Conservation (phyloP, 1,140 invertebrate genomes). For the Ladona fulva region DNA sequence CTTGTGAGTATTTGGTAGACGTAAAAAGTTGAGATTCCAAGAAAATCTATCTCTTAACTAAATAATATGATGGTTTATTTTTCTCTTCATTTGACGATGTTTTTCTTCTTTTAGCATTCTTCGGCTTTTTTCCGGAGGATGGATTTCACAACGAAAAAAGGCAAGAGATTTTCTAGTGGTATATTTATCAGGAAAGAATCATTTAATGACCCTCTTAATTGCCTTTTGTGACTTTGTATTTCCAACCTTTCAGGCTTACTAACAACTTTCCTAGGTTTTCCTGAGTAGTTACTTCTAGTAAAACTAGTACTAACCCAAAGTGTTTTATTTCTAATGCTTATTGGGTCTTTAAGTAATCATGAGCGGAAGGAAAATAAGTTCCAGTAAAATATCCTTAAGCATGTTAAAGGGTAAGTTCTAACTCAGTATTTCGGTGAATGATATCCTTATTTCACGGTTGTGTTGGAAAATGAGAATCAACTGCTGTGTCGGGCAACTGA, state of each 20-base stretch:
- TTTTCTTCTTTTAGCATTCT: too few species aligned
- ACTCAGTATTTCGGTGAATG: too few species aligned
- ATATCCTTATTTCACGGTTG: too few species aligned
- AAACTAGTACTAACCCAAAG: neutral
- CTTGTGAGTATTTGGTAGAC: too few species aligned
- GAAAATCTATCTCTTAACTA: too few species aligned
- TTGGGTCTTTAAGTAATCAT: neutral
- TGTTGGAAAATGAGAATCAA: too few species aligned
- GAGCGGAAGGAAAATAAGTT: neutral
- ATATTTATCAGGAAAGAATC: neutral
- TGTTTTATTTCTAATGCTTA: neutral
- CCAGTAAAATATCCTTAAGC: conserved; percentile 2
- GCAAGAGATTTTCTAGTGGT: neutral
- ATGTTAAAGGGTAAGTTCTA: neutral
- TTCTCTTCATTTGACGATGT: too few species aligned
- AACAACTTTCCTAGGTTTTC: neutral
- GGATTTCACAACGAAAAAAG: neutral
- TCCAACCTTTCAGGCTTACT: neutral
- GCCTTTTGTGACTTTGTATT: neutral
- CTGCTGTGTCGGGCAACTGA: too few species aligned
- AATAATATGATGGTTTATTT: too few species aligned
- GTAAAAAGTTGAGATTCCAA: too few species aligned
- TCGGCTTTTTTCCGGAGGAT: neutral
- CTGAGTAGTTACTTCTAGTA: neutral
- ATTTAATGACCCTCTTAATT: too few species aligned